Evolutionary conservation across 2,888 invertebrate genomes (phyloP).

Genomic region (Protonemura montana): DNA sequence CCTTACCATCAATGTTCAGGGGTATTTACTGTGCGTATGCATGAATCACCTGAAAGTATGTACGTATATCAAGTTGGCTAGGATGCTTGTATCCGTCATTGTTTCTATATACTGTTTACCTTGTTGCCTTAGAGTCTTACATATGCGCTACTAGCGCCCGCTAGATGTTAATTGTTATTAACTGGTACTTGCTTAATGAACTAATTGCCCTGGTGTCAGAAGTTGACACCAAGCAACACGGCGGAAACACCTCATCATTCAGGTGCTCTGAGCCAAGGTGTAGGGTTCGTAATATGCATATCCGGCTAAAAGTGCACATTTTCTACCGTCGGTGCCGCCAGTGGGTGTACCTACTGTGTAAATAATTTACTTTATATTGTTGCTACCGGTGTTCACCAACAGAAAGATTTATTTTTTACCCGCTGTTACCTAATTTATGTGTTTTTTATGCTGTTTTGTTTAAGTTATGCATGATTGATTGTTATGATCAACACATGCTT

Average conservation of each 20-base stretch:
- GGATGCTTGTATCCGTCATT: neutral
- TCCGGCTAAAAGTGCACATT: neutral
- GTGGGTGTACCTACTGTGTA: too few species aligned
- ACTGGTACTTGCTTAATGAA: slow-evolving; percentile 46
- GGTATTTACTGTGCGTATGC: neutral
- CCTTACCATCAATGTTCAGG: too few species aligned
- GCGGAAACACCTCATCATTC: slow-evolving; percentile 33
- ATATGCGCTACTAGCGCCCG: neutral
- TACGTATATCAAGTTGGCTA: neutral
- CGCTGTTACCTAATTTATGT: too few species aligned
- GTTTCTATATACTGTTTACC: slow-evolving; percentile 9
- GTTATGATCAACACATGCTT: too few species aligned
- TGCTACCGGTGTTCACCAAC: too few species aligned
- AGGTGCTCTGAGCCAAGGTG: neutral
- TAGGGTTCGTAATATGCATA: neutral
- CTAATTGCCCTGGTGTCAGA: slow-evolving; percentile 45
- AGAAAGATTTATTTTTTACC: too few species aligned
- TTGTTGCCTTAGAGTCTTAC: neutral
- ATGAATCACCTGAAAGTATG: slow-evolving; percentile 21
- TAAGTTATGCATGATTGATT: too few species aligned
- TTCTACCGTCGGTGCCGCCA: neutral
- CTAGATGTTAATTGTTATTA: slow-evolving; percentile 34
- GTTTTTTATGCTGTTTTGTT: too few species aligned
- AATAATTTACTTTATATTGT: too few species aligned
- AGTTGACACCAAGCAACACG: slow-evolving; percentile 41